Evolutionary conservation across 2,888 invertebrate genomes (phyloP).

Genomic region (Holacanthella duospinosa): DNA sequence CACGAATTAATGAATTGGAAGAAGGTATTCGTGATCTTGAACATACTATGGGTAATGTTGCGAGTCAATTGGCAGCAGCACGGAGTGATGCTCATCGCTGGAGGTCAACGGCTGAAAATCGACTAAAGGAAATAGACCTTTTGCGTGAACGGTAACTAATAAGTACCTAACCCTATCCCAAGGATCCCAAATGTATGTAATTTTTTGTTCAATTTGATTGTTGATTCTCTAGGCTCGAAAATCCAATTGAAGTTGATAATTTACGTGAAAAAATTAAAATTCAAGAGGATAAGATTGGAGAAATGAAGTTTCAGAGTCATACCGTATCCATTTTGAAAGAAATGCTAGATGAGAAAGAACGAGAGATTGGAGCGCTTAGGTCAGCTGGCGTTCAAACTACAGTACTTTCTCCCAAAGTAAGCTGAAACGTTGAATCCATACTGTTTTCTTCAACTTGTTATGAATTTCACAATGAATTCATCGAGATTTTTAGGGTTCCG

Average conservation of each 20-base stretch:
- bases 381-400: too few species aligned
- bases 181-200: neutral
- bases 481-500: too few species aligned
- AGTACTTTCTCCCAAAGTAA: too few species aligned
- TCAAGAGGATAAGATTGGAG: constrained; percentile 49
- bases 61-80: constrained; percentile 47
- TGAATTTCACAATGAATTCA: too few species aligned
- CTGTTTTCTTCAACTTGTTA: too few species aligned
- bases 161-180: too few species aligned
- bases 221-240: constrained; percentile 11
- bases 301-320: constrained; percentile 5
- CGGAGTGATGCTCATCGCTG: constrained; percentile 52
- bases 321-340: neutral
- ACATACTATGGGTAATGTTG: constrained; percentile 46
- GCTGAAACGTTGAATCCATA: too few species aligned
- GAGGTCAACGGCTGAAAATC: constrained; percentile 56
- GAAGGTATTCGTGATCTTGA: constrained; percentile 48
- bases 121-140: constrained; percentile 55
- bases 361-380: neutral
- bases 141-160: constrained; percentile 44
- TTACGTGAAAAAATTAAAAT: constrained; percentile 39
- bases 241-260: constrained; percentile 24
- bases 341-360: neutral
- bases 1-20: constrained; percentile 45
- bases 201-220: neutral